Base-by-base conservation (phyloP, 1,140 invertebrate genomes). In the Protaetia brevitarsis region DNA sequence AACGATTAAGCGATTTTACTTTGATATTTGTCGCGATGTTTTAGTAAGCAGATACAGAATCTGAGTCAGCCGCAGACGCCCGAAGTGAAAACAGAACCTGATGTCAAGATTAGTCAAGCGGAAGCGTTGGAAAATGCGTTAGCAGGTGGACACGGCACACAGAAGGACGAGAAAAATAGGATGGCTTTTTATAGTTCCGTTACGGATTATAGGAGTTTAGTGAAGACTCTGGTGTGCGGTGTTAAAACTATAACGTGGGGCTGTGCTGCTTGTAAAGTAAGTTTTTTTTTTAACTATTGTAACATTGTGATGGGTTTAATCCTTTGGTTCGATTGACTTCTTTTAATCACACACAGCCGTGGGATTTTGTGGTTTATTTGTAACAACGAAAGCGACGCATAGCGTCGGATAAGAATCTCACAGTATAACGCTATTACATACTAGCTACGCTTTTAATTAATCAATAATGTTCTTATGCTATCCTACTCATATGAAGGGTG, bases 211-310 rank as follows among this genome's bases (percentile, higher is more conserved):
- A 85, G 94, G 69, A 94, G 91, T 72, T 79, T 98, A 2, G 94
- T 98, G 0, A 98, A 97, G 79, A 98, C 95, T 0, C 81, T 98
- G 5, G 94, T 98, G 0, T 96, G 93, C 77, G 95, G 95, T 2
- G 94, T 97, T 0, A 98, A 98, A 76, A 96, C 95, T 0, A 96
- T 97, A 51, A 97, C 95, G 0, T 96, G 94, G 92, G 94, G 94
- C 0, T 94, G 90, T 74, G 88, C 92, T 0, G 88, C 89, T 58
- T 92, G 90, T 71, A 95, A 94, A 79, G 86, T 90, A 65, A 78
- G 76, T 19, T 8, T 19, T 51, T n/a, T n/a, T n/a, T n/a, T n/a
- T n/a, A n/a, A n/a, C n/a, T n/a, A n/a, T n/a, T n/a, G n/a, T n/a
- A n/a, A n/a, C n/a, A n/a, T n/a, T n/a, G n/a, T n/a, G n/a, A n/a